phyloP scores from a whole-genome alignment of 2,113 vertebrate species.

The Mellivora capensis region DNA sequence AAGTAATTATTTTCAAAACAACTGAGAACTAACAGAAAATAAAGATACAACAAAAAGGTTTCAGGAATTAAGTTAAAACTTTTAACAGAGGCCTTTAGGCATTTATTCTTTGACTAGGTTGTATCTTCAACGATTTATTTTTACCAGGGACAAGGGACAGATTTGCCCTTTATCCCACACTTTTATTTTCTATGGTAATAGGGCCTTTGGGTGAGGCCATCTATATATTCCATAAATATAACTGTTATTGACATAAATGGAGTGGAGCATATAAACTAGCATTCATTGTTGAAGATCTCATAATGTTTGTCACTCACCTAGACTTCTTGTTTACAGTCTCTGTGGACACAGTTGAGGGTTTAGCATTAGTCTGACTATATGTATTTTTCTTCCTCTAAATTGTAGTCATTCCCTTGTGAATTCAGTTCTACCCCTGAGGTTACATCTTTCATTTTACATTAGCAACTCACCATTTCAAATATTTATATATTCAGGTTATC shows the following conservation, averaged over 20 bases:
- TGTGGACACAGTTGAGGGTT: slow-evolving; percentile 34
- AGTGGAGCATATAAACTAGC: slow-evolving; percentile 29
- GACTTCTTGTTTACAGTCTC: slow-evolving; percentile 67
- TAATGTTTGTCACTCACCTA: slow-evolving; percentile 56
- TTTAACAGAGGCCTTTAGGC: slow-evolving; percentile 14
- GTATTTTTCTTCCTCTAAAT: slow-evolving; percentile 63
- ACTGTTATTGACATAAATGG: slow-evolving; percentile 42
- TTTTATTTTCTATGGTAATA: slow-evolving; percentile 58
- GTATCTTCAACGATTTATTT: slow-evolving; percentile 31
- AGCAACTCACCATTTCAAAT: slow-evolving; percentile 64
- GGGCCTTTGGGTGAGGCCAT: slow-evolving; percentile 12
- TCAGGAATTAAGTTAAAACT: slow-evolving; percentile 44
- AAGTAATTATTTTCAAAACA: slow-evolving; percentile 39
- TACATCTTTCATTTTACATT: slow-evolving; percentile 72
- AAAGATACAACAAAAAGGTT: slow-evolving; percentile 17
- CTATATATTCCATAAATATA: slow-evolving; percentile 17
- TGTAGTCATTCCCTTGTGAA: slow-evolving; percentile 63
- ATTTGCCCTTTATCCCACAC: slow-evolving; percentile 11
- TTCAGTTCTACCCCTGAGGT: slow-evolving; percentile 65
- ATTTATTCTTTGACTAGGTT: not conserved
- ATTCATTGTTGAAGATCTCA: slow-evolving; percentile 51
- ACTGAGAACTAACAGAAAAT: slow-evolving; percentile 43
- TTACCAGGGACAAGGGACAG: slow-evolving; percentile 1
- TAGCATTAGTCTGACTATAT: slow-evolving; percentile 45
- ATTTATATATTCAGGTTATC: slow-evolving; percentile 71